Evolutionary conservation across 2,888 invertebrate species (phyloP).

Genomic region (Chloromyia formosa): DNA sequence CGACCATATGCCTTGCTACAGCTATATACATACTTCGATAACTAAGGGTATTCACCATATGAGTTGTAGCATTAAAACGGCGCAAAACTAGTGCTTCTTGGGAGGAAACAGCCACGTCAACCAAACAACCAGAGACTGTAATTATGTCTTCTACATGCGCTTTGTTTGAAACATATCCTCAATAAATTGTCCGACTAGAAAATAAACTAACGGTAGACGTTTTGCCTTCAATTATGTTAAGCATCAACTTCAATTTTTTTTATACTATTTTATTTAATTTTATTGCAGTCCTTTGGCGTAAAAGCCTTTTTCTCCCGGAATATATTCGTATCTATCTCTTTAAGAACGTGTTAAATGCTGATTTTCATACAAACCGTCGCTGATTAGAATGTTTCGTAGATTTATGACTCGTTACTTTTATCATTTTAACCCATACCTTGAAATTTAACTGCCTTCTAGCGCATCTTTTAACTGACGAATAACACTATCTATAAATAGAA

Average conservation of each 20-base stretch:
- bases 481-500: neutral
- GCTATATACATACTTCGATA: no score
- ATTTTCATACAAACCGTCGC: neutral
- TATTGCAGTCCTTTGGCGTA: neutral
- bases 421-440: neutral
- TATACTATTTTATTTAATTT: no score
- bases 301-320: no score
- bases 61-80: no score
- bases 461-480: neutral
- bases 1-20: no score
- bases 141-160: no score
- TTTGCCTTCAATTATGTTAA: neutral
- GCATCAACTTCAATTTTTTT: neutral
- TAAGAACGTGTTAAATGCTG: neutral
- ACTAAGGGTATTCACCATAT: no score
- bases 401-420: neutral
- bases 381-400: neutral
- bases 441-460: neutral
- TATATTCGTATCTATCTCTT: neutral
- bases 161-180: no score
- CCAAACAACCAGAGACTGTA: no score
- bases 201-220: neutral
- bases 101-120: no score
- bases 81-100: no score
- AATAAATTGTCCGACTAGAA: no score